A percentile compares a stretch with the other conserved stretches of the same genome.
Conservation (phyloP, 1,140 invertebrate genomes). For the Sarcophaga bullata region DNA sequence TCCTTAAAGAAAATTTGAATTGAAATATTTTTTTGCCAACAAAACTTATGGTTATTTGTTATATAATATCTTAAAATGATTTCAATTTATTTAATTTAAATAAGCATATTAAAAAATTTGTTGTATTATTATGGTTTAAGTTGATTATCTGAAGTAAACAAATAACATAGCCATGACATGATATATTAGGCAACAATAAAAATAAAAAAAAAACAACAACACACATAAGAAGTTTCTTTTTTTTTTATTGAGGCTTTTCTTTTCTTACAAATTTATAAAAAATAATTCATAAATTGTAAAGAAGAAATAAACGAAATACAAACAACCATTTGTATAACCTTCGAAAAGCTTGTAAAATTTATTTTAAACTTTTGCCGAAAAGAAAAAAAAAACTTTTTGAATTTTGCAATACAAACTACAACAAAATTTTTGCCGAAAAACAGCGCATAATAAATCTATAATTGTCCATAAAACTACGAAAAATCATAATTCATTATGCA, state of each 20-base stretch:
- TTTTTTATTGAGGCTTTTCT: background rate
- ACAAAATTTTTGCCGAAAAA: slow-evolving; percentile 9
- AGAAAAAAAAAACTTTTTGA: background rate
- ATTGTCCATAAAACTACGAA: slow-evolving; percentile 21
- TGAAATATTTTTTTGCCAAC: too few relatives aligned
- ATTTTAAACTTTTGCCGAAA: too few relatives aligned
- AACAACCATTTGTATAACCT: slow-evolving; percentile 1
- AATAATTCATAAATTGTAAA: background rate
- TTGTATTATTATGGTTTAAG: background rate
- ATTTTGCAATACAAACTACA: slow-evolving; percentile 18
- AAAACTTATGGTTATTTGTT: too few relatives aligned
- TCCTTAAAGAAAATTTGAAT: too few relatives aligned
- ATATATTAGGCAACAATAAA: background rate
- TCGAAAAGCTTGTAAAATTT: background rate
- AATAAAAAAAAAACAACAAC: background rate
- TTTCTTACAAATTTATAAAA: background rate
- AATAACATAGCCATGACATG: background rate
- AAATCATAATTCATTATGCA: slow-evolving; percentile 27
- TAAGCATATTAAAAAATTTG: too few relatives aligned
- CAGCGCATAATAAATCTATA: slow-evolving; percentile 21
- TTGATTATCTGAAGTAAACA: background rate
- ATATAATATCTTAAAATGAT: too few relatives aligned
- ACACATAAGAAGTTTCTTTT: background rate
- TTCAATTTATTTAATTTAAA: too few relatives aligned
- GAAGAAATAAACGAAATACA: too few relatives aligned